Evolutionary conservation across 2,113 vertebrate genomes (phyloP), one percentile per base, ranked within the genome.

Genomic region (Cromileptes altivelis): DNA sequence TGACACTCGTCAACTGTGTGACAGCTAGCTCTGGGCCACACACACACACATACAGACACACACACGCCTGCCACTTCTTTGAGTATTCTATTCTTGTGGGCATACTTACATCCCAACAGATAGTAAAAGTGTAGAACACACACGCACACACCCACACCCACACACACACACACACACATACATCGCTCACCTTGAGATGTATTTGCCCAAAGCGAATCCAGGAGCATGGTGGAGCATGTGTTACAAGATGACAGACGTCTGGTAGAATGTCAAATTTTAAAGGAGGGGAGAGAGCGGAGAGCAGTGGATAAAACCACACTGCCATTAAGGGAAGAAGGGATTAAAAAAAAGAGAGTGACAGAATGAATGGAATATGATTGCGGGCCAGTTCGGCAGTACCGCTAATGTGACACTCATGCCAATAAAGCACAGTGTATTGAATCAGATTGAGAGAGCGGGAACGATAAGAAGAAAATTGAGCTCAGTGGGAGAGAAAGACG

Each of bases 201-300:
- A 81, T 91, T 93, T 93, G 90, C 92, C 86, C 83, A 83, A 81
- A 92, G 92, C 86, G 52, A 78, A 85, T 86, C 89, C 89, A 73
- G 81, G 74, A 89, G 90, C 86, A 88, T 84, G 70, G 81, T 74
- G 87, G 81, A 91, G 87, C 86, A 92, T 93, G 90, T 88, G 85
- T 89, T 92, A 80, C 58, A 80, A 77, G 77, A 85, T 81, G 85
- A 83, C 87, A 90, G 78, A 75, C 25, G 72, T 81, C 78, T 86
- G 87, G 82, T 90, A 49, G 81, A 89, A 89, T 88, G 87, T 85
- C 86, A 88, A 23, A 84, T 84, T 90, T 85, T 82, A 88, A 86
- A 81, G 74, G 70, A 73, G 68, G 40, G 21, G 61, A 84, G 61
- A 10, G 8, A 70, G 17, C n/a, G 50, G 58, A 50, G 67, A 76